Conservation (phyloP, 30 jellyfish, hydroid and myxozoan species). For the Chironex yamaguchii region DNA sequence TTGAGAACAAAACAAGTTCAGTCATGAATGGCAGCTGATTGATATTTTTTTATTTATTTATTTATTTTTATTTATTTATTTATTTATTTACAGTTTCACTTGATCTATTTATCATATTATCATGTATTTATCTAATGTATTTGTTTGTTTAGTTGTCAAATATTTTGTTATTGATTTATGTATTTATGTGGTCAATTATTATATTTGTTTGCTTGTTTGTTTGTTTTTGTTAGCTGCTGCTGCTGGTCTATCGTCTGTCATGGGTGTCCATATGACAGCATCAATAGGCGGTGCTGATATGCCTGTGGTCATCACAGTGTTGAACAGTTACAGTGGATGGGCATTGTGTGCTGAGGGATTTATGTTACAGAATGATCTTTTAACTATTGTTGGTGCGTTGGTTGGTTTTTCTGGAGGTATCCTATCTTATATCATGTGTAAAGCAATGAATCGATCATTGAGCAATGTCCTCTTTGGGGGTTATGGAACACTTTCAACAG, state of each 20-base stretch:
- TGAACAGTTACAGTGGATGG: conserved; percentile 99
- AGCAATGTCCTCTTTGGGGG: conserved; percentile 96
- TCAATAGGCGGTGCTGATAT: conserved; percentile 99
- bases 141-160: no score
- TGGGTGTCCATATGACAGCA: conserved; percentile 99
- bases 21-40: no score
- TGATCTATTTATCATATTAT: no score
- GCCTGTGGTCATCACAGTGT: conserved; percentile 98
- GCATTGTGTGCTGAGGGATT: conserved; percentile 98
- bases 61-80: no score
- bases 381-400: conserved; percentile 95
- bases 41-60: no score
- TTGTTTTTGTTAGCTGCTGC: conserved; percentile 83
- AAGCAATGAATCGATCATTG: conserved; percentile 94
- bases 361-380: conserved; percentile 92
- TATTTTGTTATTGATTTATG: no score
- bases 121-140: no score
- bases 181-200: background rate
- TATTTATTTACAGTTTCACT: no score
- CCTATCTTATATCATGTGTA: conserved; percentile 94
- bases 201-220: no score
- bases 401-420: conserved; percentile 98
- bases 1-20: no score
- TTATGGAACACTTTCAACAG: conserved; percentile 91
- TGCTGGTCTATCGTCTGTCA: conserved; percentile 85